Evolutionary conservation across 2,888 invertebrate genomes (phyloP), one percentile per base, ranked within the genome.

Genomic region (Synergus gifuensis): DNA sequence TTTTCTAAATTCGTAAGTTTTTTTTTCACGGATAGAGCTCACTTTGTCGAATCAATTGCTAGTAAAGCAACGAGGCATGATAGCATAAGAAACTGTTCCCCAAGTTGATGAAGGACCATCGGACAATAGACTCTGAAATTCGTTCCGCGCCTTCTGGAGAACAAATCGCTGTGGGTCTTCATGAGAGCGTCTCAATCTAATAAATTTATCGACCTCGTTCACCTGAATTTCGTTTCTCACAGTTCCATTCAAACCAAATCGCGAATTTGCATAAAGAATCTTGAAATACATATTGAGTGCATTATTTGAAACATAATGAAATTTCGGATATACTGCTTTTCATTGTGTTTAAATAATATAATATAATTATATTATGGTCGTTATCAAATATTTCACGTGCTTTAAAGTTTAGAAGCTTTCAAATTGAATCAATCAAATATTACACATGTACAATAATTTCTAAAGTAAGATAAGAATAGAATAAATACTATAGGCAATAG

Each of bases 131-230:
- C 16, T 49, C n/a, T n/a, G 22, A 69, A 69, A 69, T 69, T 54
- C 49, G 69, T 69, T 69, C 69, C 36, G 69, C 69, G 69, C 36
- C 73, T 73, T 73, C 54, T 73, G n/a, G 49, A 54, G 54, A 73
- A 28, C 36, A 73, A 73, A 73, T 73, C 49, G 49, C 54, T 73
- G 16, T 54, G 73, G 73, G 73, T 73, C 49, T 42, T 80, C 86
- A 87, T 86, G 87, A 83, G 87, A 87, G 81, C 87, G 87, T 87
- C 81, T 86, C 87, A 87, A 87, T 87, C 86, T 87, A 83, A 86
- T 87, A 87, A 87, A 87, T 87, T 85, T 84, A 81, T 78, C 83
- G 76, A 83, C 76, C 76, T 85, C 77, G 82, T 81, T 76, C 81
- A 82, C 44, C 22, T 44, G n/a, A 22, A 46, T 46, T 44, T 67